These are phyloP conservation scores for Mormyrus lacerda DNA, from an alignment of 2,113 vertebrate genomes.

Conservation along the genomic window DNA sequence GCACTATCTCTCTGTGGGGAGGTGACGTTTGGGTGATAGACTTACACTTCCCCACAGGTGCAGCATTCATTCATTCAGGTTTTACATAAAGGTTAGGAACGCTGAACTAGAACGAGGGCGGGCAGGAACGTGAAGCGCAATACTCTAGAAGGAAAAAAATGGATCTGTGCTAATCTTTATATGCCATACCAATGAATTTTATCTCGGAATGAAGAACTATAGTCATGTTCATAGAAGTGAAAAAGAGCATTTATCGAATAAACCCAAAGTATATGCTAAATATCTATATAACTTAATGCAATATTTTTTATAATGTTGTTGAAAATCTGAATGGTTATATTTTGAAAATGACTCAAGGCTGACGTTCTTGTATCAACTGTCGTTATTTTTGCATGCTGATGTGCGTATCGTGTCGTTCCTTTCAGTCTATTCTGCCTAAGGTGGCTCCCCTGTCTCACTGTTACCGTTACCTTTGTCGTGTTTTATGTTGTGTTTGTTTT, in stretches of 20 bases:
- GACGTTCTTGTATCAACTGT: constrained; percentile 67
- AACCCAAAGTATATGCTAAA: constrained; percentile 45
- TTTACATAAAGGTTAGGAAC: constrained; percentile 17
- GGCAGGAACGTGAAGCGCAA: background rate
- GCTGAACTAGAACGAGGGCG: constrained; percentile 10
- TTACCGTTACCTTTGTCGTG: constrained; percentile 70
- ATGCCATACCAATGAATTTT: constrained; percentile 21
- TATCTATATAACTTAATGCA: constrained; percentile 67
- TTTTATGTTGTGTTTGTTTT: constrained; percentile 18
- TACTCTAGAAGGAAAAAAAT: constrained; percentile 18
- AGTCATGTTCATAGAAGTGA: constrained; percentile 60
- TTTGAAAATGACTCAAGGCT: constrained; percentile 59
- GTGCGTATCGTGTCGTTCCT: constrained; percentile 42
- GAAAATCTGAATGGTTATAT: constrained; percentile 59
- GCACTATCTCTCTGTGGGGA: background rate
- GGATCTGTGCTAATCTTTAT: constrained; percentile 27
- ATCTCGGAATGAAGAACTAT: constrained; percentile 24
- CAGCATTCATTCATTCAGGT: constrained; percentile 13
- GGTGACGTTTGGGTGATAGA: background rate
- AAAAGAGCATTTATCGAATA: constrained; percentile 66
- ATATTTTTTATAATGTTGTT: constrained; percentile 63
- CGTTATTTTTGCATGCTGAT: constrained; percentile 75
- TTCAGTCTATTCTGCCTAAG: constrained; percentile 51
- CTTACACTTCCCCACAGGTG: background rate
- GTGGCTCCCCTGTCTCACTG: constrained; percentile 71